Evolutionary conservation across 2,797 vertebrate species (phyloP), one percentile per base, ranked within the genome.

Genomic region (Pempheris klunzingeri): DNA sequence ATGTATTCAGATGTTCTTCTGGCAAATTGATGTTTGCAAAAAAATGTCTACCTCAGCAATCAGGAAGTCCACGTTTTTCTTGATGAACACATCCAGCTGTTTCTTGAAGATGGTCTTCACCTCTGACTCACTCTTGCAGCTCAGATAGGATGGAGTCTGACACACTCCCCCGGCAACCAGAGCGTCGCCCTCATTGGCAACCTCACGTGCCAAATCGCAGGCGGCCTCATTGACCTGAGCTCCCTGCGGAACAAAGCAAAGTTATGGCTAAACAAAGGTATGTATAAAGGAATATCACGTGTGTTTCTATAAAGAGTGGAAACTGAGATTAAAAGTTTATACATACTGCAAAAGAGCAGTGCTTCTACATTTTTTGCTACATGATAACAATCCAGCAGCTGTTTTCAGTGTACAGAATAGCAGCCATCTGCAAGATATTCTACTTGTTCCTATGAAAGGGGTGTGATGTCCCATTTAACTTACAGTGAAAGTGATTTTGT

Each of bases 131-230:
- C 96, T 97, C 93, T 97, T 99, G 90, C 97, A 96, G 92, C 97
- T 99, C 71, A 98, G 94, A 89, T 99, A 99, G 0, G 97, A 98
- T 13, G 97, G 98, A 7, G 97, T 99, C 93, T 99, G 98, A 72
- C 92, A 98, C 75, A 99, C 97, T 1, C 97, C 97, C 18, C 98
- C 98, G 1, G 98, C 98, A 15, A 99, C 98, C 87, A 99, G 88
- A 18, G 96, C 98, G 0, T 97, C 96, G 0, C 97, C 97, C 91
- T 98, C 97, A 8, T 95, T 92, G 74, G 98, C 97, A 5, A 99
- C 98, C 88, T 98, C 93, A 60, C 90, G 93, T 77, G 97, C 98
- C 90, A 99, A 92, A 88, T 99, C 96, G 71, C 98, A 99, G 36
- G 98, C 97, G 0, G 98, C 97, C 93, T 98, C 98, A 9, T 99